These are phyloP conservation scores for Panurus biarmicus DNA, from an alignment of 2,113 vertebrate genomes.

Conservation along the genomic window DNA sequence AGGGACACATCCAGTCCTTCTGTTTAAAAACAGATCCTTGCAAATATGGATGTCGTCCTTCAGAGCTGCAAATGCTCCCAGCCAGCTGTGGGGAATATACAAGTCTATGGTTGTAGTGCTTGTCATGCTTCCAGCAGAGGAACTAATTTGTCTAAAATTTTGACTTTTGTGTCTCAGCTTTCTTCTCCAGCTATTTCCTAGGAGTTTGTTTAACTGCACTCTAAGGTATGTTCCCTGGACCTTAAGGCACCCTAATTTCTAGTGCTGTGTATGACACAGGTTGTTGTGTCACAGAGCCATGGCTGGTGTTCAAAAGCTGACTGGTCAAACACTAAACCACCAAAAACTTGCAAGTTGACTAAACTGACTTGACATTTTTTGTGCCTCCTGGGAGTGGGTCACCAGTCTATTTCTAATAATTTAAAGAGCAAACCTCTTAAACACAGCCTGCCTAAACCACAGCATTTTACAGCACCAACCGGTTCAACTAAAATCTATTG, in stretches of 20 bases:
- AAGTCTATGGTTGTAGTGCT: not conserved
- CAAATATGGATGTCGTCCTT: fast-evolving
- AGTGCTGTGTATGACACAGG: not conserved
- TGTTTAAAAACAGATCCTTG: not conserved
- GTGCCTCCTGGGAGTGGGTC: not conserved
- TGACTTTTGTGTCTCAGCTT: not conserved
- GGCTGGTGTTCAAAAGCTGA: not conserved
- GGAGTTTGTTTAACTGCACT: not conserved
- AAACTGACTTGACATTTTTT: not conserved
- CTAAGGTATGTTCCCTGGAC: not conserved
- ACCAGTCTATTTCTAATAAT: not conserved
- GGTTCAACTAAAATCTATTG: not conserved
- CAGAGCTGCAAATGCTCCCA: not conserved
- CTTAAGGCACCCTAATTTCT: not conserved
- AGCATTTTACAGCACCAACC: not conserved
- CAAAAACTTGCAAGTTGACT: not conserved
- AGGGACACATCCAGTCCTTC: not conserved
- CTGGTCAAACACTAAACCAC: not conserved
- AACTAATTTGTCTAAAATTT: conserved; percentile 3
- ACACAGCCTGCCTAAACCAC: not conserved
- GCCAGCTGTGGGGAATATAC: not conserved
- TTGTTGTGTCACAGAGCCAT: not conserved
- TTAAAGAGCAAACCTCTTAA: not conserved
- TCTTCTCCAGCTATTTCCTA: not conserved
- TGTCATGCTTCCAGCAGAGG: not conserved